A percentile compares a stretch with the other conserved stretches of the same genome.
These are phyloP conservation scores for Apis dorsata DNA, from an alignment of 1,140 invertebrate genomes.

Conservation along the genomic window DNA sequence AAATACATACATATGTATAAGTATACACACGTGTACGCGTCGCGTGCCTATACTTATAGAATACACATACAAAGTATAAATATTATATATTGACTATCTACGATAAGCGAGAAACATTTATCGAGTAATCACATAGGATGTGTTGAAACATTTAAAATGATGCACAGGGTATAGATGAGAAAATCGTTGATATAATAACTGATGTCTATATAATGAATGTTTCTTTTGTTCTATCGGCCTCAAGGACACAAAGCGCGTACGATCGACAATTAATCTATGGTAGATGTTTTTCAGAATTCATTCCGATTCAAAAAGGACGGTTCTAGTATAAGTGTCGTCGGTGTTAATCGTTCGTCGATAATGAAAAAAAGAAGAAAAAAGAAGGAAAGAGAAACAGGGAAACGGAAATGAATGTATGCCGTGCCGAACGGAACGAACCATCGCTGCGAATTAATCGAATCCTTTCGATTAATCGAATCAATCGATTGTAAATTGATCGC, in stretches of 20 bases:
- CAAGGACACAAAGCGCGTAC: slow-evolving; percentile 63
- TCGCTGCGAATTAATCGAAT: slow-evolving; percentile 63
- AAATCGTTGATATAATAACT: slow-evolving; percentile 79
- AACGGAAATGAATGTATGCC: slow-evolving; percentile 58
- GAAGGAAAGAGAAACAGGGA: slow-evolving; percentile 44
- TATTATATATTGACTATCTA: slow-evolving; percentile 72
- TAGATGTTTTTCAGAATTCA: slow-evolving; percentile 75
- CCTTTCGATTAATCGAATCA: slow-evolving; percentile 64
- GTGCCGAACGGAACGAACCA: slow-evolving; percentile 58
- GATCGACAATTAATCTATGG: slow-evolving; percentile 63
- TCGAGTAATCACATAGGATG: slow-evolving; percentile 76
- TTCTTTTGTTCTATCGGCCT: slow-evolving; percentile 80
- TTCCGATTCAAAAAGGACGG: slow-evolving; percentile 66
- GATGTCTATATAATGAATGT: slow-evolving; percentile 80
- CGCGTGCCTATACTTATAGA: slow-evolving; percentile 71
- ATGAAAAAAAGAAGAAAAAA: slow-evolving; percentile 40
- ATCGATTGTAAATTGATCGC: slow-evolving; percentile 73
- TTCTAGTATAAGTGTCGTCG: slow-evolving; percentile 60
- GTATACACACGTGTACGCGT: slow-evolving; percentile 60
- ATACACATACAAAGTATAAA: slow-evolving; percentile 73
- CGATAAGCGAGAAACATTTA: slow-evolving; percentile 76
- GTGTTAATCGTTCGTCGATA: slow-evolving; percentile 64
- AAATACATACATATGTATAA: neutral
- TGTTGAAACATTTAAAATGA: slow-evolving; percentile 78
- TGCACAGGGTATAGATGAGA: slow-evolving; percentile 80